phyloP scores from a whole-genome alignment of 2,797 vertebrate genomes.

The Anabacerthia variegaticeps region DNA sequence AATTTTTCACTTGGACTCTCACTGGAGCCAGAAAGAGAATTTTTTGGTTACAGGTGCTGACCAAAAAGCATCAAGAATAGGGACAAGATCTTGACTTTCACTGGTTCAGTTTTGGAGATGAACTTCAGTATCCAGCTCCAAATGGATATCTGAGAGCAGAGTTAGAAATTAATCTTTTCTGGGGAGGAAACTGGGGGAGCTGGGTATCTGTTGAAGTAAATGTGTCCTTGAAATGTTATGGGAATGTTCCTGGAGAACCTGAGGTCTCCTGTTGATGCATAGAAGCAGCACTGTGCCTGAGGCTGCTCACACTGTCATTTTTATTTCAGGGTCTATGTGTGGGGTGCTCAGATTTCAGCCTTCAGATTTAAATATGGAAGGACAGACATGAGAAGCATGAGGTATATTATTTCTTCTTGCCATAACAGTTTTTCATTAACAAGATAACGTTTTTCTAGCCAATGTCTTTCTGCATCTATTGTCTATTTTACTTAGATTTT shows the following conservation, averaged over 20 bases:
- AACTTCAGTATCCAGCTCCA: not conserved
- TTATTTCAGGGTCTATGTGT: not conserved
- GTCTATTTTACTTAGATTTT: not conserved
- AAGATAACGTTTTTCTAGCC: not conserved
- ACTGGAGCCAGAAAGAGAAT: not conserved
- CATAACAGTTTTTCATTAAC: not conserved
- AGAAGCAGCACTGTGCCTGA: fast-evolving
- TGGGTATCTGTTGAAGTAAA: not conserved
- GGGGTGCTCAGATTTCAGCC: not conserved
- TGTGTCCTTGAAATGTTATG: fast-evolving
- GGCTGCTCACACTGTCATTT: not conserved
- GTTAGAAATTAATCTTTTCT: not conserved
- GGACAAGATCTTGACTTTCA: not conserved
- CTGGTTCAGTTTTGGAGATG: not conserved
- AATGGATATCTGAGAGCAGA: not conserved
- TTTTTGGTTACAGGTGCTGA: not conserved
- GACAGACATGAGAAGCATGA: not conserved
- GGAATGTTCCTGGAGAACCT: not conserved
- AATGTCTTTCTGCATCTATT: not conserved
- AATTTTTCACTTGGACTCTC: not conserved
- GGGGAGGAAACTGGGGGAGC: fast-evolving
- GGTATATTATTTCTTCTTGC: not conserved
- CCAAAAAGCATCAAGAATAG: not conserved
- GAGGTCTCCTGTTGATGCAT: not conserved
- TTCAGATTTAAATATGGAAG: not conserved